Conservation (phyloP, 1,140 invertebrate genomes). For the Euborellia annulipes region DNA sequence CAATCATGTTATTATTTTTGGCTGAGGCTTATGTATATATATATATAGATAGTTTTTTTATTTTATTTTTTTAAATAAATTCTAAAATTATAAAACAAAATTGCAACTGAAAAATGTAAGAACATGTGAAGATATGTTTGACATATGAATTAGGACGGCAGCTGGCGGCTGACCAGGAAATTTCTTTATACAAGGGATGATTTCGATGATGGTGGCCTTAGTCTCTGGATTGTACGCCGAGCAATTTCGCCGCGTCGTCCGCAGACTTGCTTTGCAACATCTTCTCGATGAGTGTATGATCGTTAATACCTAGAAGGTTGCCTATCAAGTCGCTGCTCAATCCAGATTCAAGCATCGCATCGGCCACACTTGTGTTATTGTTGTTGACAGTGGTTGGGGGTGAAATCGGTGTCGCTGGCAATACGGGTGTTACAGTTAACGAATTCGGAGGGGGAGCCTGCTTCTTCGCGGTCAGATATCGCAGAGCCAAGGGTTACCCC, state of each 20-base stretch:
- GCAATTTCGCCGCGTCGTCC: slow-evolving; percentile 71
- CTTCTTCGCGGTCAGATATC: no score
- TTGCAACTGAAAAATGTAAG: no score
- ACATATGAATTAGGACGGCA: no score
- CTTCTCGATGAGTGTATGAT: slow-evolving; percentile 72
- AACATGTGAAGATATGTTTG: no score
- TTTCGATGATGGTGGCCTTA: background rate
- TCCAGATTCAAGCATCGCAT: background rate
- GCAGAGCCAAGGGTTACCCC: slow-evolving; percentile 20
- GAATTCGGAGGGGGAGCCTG: slow-evolving; percentile 12
- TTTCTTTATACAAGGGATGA: no score
- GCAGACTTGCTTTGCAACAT: slow-evolving; percentile 57
- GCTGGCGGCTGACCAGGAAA: no score
- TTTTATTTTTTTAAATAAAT: no score
- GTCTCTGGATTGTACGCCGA: slow-evolving; percentile 41
- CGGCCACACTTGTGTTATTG: background rate
- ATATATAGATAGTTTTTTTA: no score
- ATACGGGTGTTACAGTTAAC: slow-evolving; percentile 32
- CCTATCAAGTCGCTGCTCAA: slow-evolving; percentile 57
- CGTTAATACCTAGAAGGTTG: slow-evolving; percentile 72
- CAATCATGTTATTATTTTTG: no score
- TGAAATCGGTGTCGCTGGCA: slow-evolving; percentile 29
- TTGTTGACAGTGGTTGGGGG: slow-evolving; percentile 19
- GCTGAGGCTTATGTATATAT: no score
- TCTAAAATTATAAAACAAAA: no score